These are phyloP conservation scores for Notodonta ziczac DNA, from an alignment of 2,888 invertebrate genomes.

Conservation along the genomic window DNA sequence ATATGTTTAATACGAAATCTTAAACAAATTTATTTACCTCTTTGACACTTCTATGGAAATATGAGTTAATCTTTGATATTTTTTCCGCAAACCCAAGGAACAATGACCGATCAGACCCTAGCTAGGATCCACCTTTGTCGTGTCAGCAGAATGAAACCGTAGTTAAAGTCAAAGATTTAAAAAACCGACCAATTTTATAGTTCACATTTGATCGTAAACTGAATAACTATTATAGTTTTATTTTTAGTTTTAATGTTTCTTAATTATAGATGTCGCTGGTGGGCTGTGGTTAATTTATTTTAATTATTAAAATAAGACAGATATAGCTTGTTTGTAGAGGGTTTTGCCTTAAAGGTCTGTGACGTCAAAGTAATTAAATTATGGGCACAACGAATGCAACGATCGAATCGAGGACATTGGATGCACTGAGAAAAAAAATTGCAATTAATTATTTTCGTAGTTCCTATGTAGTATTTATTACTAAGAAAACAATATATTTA, in stretches of 20 bases:
- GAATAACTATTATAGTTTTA: slow-evolving; percentile 1
- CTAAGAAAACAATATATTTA: too few species aligned
- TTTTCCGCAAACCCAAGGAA: slow-evolving; percentile 39
- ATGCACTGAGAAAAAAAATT: too few species aligned
- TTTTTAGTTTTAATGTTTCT: background rate
- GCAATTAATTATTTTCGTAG: too few species aligned
- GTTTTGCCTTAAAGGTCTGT: background rate
- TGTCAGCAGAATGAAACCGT: slow-evolving; percentile 19
- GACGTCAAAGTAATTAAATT: background rate
- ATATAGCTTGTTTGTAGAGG: background rate
- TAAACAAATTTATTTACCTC: too few species aligned
- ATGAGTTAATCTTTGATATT: slow-evolving; percentile 40
- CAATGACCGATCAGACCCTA: slow-evolving; percentile 43
- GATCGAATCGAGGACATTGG: too few species aligned
- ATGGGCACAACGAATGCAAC: background rate
- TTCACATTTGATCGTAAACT: background rate
- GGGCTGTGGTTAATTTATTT: background rate
- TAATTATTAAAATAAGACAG: background rate
- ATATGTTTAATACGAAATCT: too few species aligned
- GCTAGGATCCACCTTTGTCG: slow-evolving; percentile 23
- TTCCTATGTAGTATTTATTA: too few species aligned
- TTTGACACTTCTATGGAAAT: slow-evolving; percentile 8
- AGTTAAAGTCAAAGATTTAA: slow-evolving; percentile 21
- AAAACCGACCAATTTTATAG: slow-evolving; percentile 14
- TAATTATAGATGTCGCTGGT: background rate